Conservation (phyloP, 92 coral and sea anemone genomes). For the Epizoanthus stellaris region DNA sequence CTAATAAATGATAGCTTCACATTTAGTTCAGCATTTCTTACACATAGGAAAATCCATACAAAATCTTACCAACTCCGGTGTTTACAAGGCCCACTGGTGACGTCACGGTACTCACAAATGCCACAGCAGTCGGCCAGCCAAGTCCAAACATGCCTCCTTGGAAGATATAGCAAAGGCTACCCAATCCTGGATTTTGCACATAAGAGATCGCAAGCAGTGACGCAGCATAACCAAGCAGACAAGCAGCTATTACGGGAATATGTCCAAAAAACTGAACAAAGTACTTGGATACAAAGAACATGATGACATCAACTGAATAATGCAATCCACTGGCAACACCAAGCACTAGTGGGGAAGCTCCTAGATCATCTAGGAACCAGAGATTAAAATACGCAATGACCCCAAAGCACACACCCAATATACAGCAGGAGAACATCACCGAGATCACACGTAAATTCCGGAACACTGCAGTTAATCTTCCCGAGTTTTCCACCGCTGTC, state of each 20-base stretch:
- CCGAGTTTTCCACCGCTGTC: conserved; percentile 31
- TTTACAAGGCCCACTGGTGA: too few relatives aligned
- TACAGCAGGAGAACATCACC: conserved; percentile 46
- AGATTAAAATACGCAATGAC: conserved; percentile 48
- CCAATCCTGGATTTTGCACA: not conserved
- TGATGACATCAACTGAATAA: conserved; percentile 49
- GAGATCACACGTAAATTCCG: conserved; percentile 47
- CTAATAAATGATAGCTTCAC: too few relatives aligned
- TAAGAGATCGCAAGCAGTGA: conserved; percentile 6
- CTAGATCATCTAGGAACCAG: conserved; percentile 61
- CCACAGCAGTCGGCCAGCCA: conserved; percentile 27
- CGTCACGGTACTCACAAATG: not conserved
- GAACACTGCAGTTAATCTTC: conserved; percentile 40
- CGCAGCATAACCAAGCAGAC: conserved; percentile 10
- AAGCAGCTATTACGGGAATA: conserved; percentile 40
- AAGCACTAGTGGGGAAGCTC: conserved; percentile 48
- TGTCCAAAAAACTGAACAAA: conserved; percentile 44
- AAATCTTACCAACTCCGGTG: too few relatives aligned
- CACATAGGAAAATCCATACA: too few relatives aligned
- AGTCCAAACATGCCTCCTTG: conserved; percentile 36
- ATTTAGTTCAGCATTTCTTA: too few relatives aligned
- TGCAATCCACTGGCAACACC: conserved; percentile 57
- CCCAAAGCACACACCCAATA: conserved; percentile 56
- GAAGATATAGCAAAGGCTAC: not conserved
- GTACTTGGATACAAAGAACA: conserved; percentile 47